phyloP scores from a whole-genome alignment of 2,888 invertebrate genomes.

The Melinopterus prodromus region DNA sequence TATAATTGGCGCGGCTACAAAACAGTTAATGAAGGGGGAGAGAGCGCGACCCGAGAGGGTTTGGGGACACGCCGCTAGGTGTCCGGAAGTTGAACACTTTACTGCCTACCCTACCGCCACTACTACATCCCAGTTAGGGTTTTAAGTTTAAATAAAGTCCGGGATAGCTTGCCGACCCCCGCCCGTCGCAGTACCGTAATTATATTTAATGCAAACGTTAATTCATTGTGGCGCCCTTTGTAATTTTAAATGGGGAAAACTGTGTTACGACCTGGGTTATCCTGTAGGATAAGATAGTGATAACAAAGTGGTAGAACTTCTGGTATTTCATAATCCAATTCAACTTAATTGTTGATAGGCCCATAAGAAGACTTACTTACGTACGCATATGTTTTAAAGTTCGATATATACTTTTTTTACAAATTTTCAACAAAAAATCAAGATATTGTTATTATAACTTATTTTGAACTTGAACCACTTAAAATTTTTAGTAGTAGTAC shows the following conservation, averaged over 20 bases:
- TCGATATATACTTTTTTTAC: too few relatives aligned
- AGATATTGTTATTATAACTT: too few relatives aligned
- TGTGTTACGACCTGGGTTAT: neutral
- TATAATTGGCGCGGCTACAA: neutral
- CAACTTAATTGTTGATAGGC: neutral
- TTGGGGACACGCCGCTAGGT: neutral
- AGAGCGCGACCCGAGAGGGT: neutral
- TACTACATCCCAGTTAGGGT: neutral
- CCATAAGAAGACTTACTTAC: too few relatives aligned
- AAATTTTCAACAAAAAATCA: too few relatives aligned
- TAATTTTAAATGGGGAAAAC: neutral
- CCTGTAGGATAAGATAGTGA: neutral
- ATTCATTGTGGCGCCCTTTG: conserved; percentile 4
- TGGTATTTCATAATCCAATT: neutral
- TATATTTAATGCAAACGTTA: conserved; percentile 4
- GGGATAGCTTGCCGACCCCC: neutral
- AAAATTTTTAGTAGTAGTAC: too few relatives aligned
- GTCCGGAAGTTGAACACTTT: conserved; percentile 4
- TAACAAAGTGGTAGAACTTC: neutral
- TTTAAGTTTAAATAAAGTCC: neutral
- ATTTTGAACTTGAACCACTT: too few relatives aligned
- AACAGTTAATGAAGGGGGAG: neutral
- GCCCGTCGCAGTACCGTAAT: neutral
- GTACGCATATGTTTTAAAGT: too few relatives aligned
- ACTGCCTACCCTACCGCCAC: neutral